phyloP scores from a whole-genome alignment of 2,113 vertebrate genomes.

The Pluvialis apricaria region DNA sequence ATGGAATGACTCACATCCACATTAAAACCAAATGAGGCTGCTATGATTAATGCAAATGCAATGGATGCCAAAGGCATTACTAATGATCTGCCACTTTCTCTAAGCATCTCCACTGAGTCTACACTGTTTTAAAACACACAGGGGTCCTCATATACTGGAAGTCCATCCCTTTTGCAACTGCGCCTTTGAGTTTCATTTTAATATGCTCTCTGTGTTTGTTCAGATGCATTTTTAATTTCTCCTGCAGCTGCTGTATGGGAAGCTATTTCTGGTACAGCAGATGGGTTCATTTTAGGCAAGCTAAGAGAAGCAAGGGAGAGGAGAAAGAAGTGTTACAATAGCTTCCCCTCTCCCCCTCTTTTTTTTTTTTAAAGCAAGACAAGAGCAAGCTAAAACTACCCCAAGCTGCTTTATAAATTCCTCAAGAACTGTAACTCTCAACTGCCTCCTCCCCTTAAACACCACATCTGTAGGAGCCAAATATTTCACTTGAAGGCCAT shows the following conservation, averaged over 20 bases:
- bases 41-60: constrained; percentile 62
- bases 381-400: not conserved
- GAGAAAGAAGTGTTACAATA: not conserved
- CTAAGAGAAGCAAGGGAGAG: not conserved
- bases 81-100: constrained; percentile 35
- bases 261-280: constrained; percentile 52
- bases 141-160: not conserved
- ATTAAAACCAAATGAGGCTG: constrained; percentile 62
- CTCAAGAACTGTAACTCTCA: not conserved
- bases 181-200: constrained; percentile 39
- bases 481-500: not conserved
- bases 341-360: not conserved
- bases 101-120: constrained; percentile 15
- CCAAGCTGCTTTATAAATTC: not conserved
- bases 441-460: not conserved
- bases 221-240: constrained; percentile 31
- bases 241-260: constrained; percentile 1
- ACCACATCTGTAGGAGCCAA: not conserved
- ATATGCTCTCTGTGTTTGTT: not conserved
- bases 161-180: not conserved
- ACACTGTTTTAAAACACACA: not conserved
- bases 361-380: not conserved
- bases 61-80: constrained; percentile 45
- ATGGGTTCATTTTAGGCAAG: constrained; percentile 18
- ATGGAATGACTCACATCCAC: constrained; percentile 60